Evolutionary conservation across 2,888 invertebrate genomes (phyloP).

Genomic region (Clostera curtula): DNA sequence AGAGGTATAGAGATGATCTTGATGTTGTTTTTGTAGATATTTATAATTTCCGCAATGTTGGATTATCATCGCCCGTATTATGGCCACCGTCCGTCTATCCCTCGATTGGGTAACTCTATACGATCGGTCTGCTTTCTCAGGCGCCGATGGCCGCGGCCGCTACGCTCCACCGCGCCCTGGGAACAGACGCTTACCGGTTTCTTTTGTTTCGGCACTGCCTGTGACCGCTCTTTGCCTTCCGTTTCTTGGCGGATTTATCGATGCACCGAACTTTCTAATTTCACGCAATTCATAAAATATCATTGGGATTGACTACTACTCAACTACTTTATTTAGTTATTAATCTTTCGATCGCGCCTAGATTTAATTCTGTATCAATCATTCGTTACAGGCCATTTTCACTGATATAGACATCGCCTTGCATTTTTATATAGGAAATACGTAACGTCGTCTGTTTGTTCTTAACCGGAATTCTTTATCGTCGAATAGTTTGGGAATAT

Average conservation of each 20-base stretch:
- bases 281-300: background rate
- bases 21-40: background rate
- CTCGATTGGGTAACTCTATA: constrained; percentile 2
- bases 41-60: background rate
- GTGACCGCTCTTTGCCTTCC: background rate
- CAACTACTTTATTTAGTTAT: too few species aligned
- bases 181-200: constrained; percentile 14
- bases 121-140: constrained; percentile 22
- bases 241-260: constrained; percentile 1
- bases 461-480: constrained; percentile 14
- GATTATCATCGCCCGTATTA: too few species aligned
- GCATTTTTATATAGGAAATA: too few species aligned
- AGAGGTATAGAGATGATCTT: too few species aligned
- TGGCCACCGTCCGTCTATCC: too few species aligned
- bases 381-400: too few species aligned
- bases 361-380: too few species aligned
- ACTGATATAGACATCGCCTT: too few species aligned
- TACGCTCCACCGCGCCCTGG: constrained; percentile 24
- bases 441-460: too few species aligned
- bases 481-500: constrained; percentile 12
- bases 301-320: too few species aligned
- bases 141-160: constrained; percentile 11
- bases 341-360: too few species aligned
- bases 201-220: constrained; percentile 3
- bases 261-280: constrained; percentile 3